Evolutionary conservation across 2,888 invertebrate genomes (phyloP), one percentile per base, ranked within the genome.

Genomic region (Saturnia pavonia): DNA sequence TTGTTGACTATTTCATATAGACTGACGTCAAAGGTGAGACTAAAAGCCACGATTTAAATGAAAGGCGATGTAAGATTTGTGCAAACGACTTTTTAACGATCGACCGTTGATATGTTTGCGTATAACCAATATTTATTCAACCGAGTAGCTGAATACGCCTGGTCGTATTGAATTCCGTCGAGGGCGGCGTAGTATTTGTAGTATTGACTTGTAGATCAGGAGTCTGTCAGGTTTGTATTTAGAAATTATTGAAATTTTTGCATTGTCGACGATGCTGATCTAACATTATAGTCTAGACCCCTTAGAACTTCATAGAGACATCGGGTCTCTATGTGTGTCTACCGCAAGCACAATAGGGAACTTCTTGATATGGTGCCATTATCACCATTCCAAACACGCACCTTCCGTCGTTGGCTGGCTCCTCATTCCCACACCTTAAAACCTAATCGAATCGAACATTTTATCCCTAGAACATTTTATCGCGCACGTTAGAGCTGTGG

Each of bases 11-110:
- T 22, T 22, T 54, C 11, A 54, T 22, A 54, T 2, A 9, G 22
- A 22, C 9, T 48, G 19, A 11, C n/a, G 22, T 6, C 34, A 9
- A 19, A 60, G 57, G 14, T 25, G 27, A 11, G 25, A 12, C 25
- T 14, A 60, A 14, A 60, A 27, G 57, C 0, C 25, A 27, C 57
- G 12, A 27, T 60, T 27, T 27, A 27, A 60, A 60, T 60, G 27
- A 60, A 60, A 60, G 4, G 2, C 25, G 57, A 57, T 57, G 25
- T 25, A 25, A 27, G 57, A 60, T 27, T 60, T 60, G 4, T 25
- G 57, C 25, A 60, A 60, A 60, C 57, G 57, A 60, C 57, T 60
- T 60, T 27, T 60, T 60, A 60, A 60, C 14, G 57, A 60, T 16
- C 27, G 25, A 11, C 14, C 11, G 57, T 60, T 27, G 57, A 60